Base-by-base conservation (phyloP, 2,113 vertebrate genomes). In the Hymenochirus boettgeri region DNA sequence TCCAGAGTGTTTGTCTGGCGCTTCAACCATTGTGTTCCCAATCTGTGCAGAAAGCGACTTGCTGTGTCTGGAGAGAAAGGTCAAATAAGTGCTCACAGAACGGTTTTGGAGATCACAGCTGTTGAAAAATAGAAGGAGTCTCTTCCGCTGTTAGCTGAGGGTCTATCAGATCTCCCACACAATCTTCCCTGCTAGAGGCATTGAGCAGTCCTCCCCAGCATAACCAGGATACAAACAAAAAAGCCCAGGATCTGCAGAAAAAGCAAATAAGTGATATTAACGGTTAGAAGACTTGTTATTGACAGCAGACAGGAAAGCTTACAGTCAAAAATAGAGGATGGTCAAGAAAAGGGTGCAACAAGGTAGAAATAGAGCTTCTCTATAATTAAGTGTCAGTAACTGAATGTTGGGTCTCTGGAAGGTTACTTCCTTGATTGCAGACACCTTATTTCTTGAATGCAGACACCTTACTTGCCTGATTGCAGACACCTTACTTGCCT, bases 1-100 rank as follows among this genome's bases (percentile, higher is more conserved):
- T 90, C 92, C 92, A 96, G 21, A 96, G 85, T 9, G 90, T 91
- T 85, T 80, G 27, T 91, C 88, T 3, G 92, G 88, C 10, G 88
- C 91, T 13, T 91, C 89, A 47, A 94, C 87, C 76, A 95, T 79
- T 13, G 91, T 83, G 69, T 96, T 92, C 91, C 93, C 78, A 96
- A 82, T 60, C 93, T 88, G 67, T 91, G 89, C 26, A 95, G 82
- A 70, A 94, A 94, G 59, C 92, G 81, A 72, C 91, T 89, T 2
- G 91, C 92, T 7, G 90, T 89, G 73, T 92, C 93, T 91, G 93
- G 71, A n/a, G 59, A 7, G 27, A 35, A 7, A 46, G 10, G 26
- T 13, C 12, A 12, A 7, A 2, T 17, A 5, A 31, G 11, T 9
- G 12, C 5, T 17, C 3, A 65, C 82, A 18, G 22, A 7, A 15